Evolutionary conservation across 1,140 invertebrate species (phyloP).

Genomic region (Drosophila parvula): DNA sequence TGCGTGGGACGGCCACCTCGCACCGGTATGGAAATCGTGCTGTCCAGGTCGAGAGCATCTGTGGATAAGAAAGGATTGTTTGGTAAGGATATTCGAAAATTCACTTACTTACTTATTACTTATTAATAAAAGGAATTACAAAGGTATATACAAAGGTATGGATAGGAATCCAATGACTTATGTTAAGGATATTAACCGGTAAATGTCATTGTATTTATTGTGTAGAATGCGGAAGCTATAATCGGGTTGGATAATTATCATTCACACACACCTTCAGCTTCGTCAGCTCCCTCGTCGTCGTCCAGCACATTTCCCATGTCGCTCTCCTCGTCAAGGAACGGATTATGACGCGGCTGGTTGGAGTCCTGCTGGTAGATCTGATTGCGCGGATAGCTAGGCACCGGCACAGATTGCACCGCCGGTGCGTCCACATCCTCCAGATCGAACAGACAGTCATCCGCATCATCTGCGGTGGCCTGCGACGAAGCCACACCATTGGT

Average conservation of each 20-base stretch:
- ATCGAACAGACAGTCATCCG: slow-evolving; percentile 79
- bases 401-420: slow-evolving; percentile 22
- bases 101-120: too few species aligned
- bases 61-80: too few species aligned
- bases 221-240: too few species aligned
- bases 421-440: slow-evolving; percentile 74
- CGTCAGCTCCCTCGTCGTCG: slow-evolving; percentile 69
- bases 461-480: slow-evolving; percentile 38
- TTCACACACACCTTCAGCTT: slow-evolving; percentile 68
- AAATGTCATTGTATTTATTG: too few species aligned
- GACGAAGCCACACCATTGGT: slow-evolving; percentile 16
- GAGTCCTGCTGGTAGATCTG: slow-evolving; percentile 31
- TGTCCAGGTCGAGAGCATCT: slow-evolving; percentile 80
- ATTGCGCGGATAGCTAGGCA: slow-evolving; percentile 13
- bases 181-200: too few species aligned
- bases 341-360: slow-evolving; percentile 32
- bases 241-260: too few species aligned
- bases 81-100: too few species aligned
- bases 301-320: slow-evolving; percentile 70
- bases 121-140: too few species aligned
- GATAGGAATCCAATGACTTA: too few species aligned
- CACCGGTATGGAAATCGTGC: slow-evolving; percentile 71
- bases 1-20: slow-evolving; percentile 28
- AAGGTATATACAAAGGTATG: too few species aligned
- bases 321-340: slow-evolving; percentile 54